A percentile compares a stretch with the other conserved stretches of the same genome.
These are phyloP conservation scores for Falco peregrinus DNA, from an alignment of 2,797 vertebrate genomes.

Conservation along the genomic window DNA sequence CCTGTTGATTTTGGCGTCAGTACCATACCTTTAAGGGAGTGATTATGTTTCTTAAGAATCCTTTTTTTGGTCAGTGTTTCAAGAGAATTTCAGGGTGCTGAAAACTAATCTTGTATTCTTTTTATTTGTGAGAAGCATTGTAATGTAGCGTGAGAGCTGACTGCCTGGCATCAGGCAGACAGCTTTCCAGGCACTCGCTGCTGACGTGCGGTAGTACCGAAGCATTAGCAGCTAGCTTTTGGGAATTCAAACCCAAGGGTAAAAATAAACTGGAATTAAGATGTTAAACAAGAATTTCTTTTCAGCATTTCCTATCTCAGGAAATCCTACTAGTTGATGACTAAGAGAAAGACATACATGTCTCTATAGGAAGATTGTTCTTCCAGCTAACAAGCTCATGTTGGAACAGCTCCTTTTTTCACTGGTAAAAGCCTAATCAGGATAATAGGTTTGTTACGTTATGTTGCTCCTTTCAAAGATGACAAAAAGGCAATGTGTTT, in stretches of 20 bases:
- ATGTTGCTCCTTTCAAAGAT: constrained; percentile 15
- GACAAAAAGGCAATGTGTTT: not conserved
- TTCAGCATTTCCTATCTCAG: not conserved
- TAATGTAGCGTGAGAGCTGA: accelerated
- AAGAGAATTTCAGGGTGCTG: not conserved
- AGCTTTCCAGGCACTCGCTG: not conserved
- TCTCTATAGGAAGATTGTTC: not conserved
- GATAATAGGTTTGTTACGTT: not conserved
- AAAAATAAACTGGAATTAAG: not conserved
- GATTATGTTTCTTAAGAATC: not conserved
- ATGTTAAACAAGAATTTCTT: not conserved
- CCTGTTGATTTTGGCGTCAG: not conserved
- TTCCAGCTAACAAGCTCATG: not conserved
- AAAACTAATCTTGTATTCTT: not conserved
- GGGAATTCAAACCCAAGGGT: not conserved
- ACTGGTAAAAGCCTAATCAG: constrained; percentile 3
- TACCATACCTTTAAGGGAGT: not conserved
- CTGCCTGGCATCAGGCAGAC: not conserved
- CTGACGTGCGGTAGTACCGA: not conserved
- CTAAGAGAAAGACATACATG: not conserved
- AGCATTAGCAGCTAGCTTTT: not conserved
- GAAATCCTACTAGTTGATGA: not conserved
- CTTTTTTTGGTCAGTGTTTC: not conserved
- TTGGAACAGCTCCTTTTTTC: not conserved
- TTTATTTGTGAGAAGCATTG: not conserved